A percentile compares a stretch with the other conserved stretches of the same genome.
Evolutionary conservation across 2,888 invertebrate genomes (phyloP).

Genomic region (Microplitis deprimator): DNA sequence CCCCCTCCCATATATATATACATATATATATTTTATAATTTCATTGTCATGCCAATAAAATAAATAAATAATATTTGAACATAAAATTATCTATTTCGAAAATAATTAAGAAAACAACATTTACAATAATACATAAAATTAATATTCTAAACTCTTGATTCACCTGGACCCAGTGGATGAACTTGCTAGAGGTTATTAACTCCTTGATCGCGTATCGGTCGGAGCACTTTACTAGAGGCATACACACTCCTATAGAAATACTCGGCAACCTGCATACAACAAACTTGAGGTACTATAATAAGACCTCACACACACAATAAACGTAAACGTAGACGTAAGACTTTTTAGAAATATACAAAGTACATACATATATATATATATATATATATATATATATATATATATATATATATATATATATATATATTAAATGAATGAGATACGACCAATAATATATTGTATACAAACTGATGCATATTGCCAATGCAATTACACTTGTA

Average conservation of each 20-base stretch:
- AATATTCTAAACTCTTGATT: slow-evolving; percentile 8
- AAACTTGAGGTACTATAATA: background rate
- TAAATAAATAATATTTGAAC: too few relatives aligned
- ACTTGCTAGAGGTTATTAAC: slow-evolving; percentile 42
- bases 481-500: background rate
- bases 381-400: background rate
- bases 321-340: background rate
- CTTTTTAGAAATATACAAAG: background rate
- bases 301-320: background rate
- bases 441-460: background rate
- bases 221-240: slow-evolving; percentile 40
- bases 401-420: background rate
- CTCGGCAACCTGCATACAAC: background rate
- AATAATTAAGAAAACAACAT: background rate
- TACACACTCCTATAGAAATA: slow-evolving; percentile 5
- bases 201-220: slow-evolving; percentile 43
- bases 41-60: too few relatives aligned
- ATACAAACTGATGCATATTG: background rate
- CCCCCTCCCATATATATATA: too few relatives aligned
- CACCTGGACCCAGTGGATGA: slow-evolving; percentile 41
- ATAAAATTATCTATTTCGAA: too few relatives aligned
- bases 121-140: background rate
- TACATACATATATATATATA: background rate
- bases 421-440: background rate
- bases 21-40: too few relatives aligned